These are phyloP conservation scores for Pseudomyrmex gracilis DNA, from an alignment of 1,140 invertebrate genomes.

Conservation along the genomic window DNA sequence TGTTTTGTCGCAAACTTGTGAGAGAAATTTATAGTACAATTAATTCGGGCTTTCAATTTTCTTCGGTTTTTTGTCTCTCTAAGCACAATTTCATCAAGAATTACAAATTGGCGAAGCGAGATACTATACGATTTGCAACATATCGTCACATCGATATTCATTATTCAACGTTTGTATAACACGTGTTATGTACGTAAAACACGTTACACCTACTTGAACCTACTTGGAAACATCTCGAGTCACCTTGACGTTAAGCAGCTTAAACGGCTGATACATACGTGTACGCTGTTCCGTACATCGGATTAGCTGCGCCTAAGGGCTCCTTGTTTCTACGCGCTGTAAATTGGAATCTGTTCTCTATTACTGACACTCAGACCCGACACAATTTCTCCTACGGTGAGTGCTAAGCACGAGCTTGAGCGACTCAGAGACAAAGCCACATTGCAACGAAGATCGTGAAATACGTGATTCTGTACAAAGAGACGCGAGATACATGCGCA, in stretches of 20 bases:
- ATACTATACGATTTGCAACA: too few species aligned
- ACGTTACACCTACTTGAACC: constrained; percentile 41
- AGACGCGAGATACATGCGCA: neutral
- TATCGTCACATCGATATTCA: too few species aligned
- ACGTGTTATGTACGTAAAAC: constrained; percentile 39
- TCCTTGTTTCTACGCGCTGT: constrained; percentile 55
- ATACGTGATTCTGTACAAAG: constrained; percentile 13
- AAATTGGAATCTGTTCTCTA: constrained; percentile 63
- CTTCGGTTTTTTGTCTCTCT: too few species aligned
- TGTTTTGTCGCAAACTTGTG: too few species aligned
- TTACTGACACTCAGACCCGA: constrained; percentile 43
- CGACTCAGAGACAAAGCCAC: constrained; percentile 24
- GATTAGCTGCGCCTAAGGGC: constrained; percentile 52
- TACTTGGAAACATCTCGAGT: constrained; percentile 43
- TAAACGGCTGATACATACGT: constrained; percentile 57
- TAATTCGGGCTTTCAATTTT: too few species aligned
- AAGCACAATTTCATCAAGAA: too few species aligned
- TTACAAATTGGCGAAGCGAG: too few species aligned
- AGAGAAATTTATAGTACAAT: too few species aligned
- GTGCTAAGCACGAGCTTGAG: constrained; percentile 26
- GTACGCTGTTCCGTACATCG: constrained; percentile 46
- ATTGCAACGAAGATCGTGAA: constrained; percentile 12
- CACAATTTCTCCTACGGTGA: constrained; percentile 44
- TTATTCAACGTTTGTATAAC: neutral
- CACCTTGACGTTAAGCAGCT: constrained; percentile 59